phyloP scores from a whole-genome alignment of 35 echinoderm and acorn worm species.

The Amphiura filiformis region DNA sequence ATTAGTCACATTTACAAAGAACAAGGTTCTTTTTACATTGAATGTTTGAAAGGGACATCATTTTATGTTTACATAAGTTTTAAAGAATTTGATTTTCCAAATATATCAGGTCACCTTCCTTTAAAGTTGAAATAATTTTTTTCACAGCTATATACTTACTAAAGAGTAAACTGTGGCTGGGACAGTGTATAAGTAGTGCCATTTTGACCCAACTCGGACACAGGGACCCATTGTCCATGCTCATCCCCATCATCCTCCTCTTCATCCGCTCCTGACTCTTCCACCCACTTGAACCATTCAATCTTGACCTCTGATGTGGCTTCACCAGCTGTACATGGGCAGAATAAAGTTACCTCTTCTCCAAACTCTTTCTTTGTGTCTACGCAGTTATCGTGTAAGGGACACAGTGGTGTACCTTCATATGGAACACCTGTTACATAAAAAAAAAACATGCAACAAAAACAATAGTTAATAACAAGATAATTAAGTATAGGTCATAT shows the following conservation, averaged over 20 bases:
- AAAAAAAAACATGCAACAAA: no score
- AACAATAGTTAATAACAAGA: no score
- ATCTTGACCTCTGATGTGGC: background rate
- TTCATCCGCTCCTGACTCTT: background rate
- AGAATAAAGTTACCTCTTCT: background rate
- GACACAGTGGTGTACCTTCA: background rate
- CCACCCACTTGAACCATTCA: background rate
- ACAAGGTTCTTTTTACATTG: no score
- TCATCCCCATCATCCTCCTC: background rate
- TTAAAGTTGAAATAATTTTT: no score
- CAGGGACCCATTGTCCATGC: background rate
- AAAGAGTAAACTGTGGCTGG: background rate
- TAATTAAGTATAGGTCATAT: no score
- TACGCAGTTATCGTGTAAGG: background rate
- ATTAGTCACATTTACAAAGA: no score
- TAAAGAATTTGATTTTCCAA: no score
- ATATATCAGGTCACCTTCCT: no score
- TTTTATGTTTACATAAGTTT: no score
- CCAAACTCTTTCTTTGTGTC: background rate
- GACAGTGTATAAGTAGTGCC: background rate
- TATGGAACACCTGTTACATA: background rate
- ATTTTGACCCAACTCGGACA: background rate
- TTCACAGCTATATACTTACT: background rate
- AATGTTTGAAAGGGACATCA: no score
- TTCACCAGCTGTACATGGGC: background rate